Evolutionary conservation across 2,888 invertebrate species (phyloP), one percentile per base, ranked within the genome.

Genomic region (Polyploca ridens): DNA sequence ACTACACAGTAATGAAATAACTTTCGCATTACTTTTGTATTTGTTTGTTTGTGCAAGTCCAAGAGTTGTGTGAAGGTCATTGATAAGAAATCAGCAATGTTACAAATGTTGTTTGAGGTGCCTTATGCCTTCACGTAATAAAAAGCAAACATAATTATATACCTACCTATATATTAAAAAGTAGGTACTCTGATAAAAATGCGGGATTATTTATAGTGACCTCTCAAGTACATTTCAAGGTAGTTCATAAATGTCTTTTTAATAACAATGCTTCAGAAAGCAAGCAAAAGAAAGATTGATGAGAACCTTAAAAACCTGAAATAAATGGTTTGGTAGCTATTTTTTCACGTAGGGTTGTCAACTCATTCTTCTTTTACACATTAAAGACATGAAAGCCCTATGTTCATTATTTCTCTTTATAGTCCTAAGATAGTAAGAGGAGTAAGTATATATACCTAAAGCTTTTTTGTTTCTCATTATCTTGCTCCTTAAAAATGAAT

Each of bases 31-130:
- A 76, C 71, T 73, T 80, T 77, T 79, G 76, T 83, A 61, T 60
- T 60, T 79, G 74, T 78, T 78, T 77, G 82, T 84, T 87, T 86
- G 85, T 85, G 86, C 75, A 85, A 84, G 83, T 81, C 80, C 82
- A 77, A 81, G 83, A 85, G 84, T 80, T 81, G 82, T 85, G 74
- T 82, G 92, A 93, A 93, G 93, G 93, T 90, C 89, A 84, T 77
- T 88, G 93, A 93, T 93, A 93, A 93, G 91, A 88, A 91, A 89
- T 87, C 86, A 82, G 84, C 84, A 87, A 85, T 85, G 84, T 87
- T 85, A 86, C 84, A 84, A 83, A 79, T 80, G 77, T 67, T 74
- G 78, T 77, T 79, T 77, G 76, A 83, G 83, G 81, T 87, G 81
- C 79, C 78, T 83, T 79, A 77, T 79, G 70, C 75, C 74, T 75